Evolutionary conservation across 2,888 invertebrate genomes (phyloP).

Genomic region (Shargacucullia verbasci): DNA sequence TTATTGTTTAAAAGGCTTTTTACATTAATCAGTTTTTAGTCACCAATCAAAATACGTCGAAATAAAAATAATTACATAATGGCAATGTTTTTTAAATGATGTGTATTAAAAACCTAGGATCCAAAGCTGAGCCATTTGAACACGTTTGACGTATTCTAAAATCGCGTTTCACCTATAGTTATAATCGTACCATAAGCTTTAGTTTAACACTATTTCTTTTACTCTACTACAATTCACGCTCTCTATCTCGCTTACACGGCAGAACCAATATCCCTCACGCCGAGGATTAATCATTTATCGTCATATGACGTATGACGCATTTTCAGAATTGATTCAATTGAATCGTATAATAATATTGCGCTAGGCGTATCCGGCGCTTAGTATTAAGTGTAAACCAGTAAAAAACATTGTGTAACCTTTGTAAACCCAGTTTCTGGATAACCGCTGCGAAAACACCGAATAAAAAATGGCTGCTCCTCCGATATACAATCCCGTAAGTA

Average conservation of each 20-base stretch:
- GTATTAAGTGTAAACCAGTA: conserved; percentile 60
- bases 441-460: conserved; percentile 36
- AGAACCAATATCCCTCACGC: conserved; percentile 37
- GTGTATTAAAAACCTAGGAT: conserved; percentile 1
- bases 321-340: conserved; percentile 63
- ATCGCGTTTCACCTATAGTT: conserved; percentile 11
- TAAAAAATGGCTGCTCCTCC: conserved; percentile 74
- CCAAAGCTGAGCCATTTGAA: conserved; percentile 4
- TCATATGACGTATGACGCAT: conserved; percentile 83
- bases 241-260: conserved; percentile 15
- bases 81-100: no score
- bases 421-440: conserved; percentile 37
- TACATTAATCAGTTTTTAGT: no score
- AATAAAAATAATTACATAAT: no score
- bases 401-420: conserved; percentile 49
- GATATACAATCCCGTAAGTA: conserved; percentile 83
- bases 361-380: conserved; percentile 69
- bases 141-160: conserved; percentile 46
- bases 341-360: conserved; percentile 61
- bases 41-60: no score
- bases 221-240: background rate
- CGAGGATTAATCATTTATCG: conserved; percentile 53
- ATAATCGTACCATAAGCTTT: conserved; percentile 6
- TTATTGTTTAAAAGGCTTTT: no score
- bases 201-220: conserved; percentile 20